Conservation (phyloP, 2,888 invertebrate species). For the Clivina fossor region DNA sequence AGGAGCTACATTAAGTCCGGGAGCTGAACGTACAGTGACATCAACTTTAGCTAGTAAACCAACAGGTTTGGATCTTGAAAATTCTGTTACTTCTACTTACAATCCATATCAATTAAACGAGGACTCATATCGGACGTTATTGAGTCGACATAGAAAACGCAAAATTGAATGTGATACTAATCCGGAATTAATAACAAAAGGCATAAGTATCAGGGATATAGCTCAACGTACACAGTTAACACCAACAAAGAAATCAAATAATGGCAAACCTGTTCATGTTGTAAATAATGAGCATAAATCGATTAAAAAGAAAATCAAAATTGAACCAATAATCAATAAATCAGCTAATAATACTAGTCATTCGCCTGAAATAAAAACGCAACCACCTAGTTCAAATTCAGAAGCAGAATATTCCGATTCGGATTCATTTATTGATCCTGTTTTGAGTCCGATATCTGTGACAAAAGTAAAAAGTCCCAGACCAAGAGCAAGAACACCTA, state of each 20-base stretch:
- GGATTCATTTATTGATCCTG: conserved; percentile 45
- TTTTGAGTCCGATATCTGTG: conserved; percentile 24
- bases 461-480: conserved; percentile 29
- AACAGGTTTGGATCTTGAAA: conserved; percentile 52
- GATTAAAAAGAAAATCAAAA: conserved; percentile 40
- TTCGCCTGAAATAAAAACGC: conserved; percentile 31
- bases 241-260: conserved; percentile 49
- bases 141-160: conserved; percentile 70
- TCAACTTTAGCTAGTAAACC: conserved; percentile 54
- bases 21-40: conserved; percentile 51
- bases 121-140: conserved; percentile 68
- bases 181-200: conserved; percentile 75
- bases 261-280: conserved; percentile 21
- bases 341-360: conserved; percentile 4
- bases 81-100: conserved; percentile 49
- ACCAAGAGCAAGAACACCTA: conserved; percentile 19
- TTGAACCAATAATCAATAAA: conserved; percentile 36
- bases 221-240: conserved; percentile 55
- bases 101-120: conserved; percentile 60
- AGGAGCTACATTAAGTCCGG: conserved; percentile 46
- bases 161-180: conserved; percentile 71
- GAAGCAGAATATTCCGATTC: conserved; percentile 46
- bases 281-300: conserved; percentile 43
- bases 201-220: conserved; percentile 74
- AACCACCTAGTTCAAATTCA: conserved; percentile 46